Base-by-base conservation (phyloP, 1,140 invertebrate species). In the Trichonephila inaurata region DNA sequence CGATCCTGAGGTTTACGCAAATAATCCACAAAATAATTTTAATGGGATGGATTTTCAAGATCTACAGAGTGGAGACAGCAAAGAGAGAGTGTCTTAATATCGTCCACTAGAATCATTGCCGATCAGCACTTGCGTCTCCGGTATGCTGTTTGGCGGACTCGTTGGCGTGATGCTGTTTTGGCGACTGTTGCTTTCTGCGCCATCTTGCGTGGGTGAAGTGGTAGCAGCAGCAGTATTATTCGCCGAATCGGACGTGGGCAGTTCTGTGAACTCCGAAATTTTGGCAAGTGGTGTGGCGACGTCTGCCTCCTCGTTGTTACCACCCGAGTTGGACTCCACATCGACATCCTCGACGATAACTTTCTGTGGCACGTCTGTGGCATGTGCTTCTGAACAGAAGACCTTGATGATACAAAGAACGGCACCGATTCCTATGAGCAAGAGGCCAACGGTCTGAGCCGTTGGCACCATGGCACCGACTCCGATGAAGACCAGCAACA, bases 401-500 rank as follows among this genome's bases (percentile, higher is more conserved):
- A 94, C 93, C 62, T 94, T 94, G 40, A 94, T 92, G 72, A 94
- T 83, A 85, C 94, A 95, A 18, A 95, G 90, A n/a, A 95, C 82
- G 85, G 92, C 91, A 33, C 95, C 95, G 16, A 95, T n/a, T 7
- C 86, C 95, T 69, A 95, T 94, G 72, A 95, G 94, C 6, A 94
- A 19, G 21, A 95, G 87, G 44, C 95, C 95, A 14, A 95, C 90
- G 5, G 94, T 94, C 81, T 94, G 95, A 0, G 95, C 93, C 12
- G 86, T 69, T 40, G 89, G 87, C 72, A 94, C 94, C 0, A 24
- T 64, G 12, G 93, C 92, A 14, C 94, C 95, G 18, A 95, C 94
- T 1, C 95, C 95, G n/a, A 95, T 94, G 82, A 95, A 95, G 19
- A 95, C 86, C 18, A 94, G 66, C 18, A 95, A n/a, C 40, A 95